These are phyloP conservation scores for Petrocephalus microphthalmus DNA, from an alignment of 2,113 vertebrate species.

Conservation along the genomic window DNA sequence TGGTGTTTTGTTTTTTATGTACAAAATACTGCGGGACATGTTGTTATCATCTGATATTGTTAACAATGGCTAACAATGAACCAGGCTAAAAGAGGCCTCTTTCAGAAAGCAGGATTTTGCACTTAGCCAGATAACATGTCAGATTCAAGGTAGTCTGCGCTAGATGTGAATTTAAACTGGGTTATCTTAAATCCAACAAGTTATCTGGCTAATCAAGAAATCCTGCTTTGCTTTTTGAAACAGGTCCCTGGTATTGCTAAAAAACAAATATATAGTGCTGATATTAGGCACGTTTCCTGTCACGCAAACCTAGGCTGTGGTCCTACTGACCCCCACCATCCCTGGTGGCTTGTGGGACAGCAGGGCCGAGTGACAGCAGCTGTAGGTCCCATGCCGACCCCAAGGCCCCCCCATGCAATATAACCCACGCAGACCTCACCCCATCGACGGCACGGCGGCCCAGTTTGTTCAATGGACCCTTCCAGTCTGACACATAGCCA, in stretches of 20 bases:
- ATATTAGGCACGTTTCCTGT: not conserved
- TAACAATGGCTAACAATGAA: too few relatives aligned
- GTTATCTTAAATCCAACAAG: not conserved
- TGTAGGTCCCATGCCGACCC: not conserved
- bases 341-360: not conserved
- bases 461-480: not conserved
- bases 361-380: not conserved
- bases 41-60: too few relatives aligned
- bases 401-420: not conserved
- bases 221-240: not conserved
- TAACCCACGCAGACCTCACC: not conserved
- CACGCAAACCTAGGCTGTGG: not conserved
- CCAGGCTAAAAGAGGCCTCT: too few relatives aligned
- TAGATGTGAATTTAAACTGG: too few relatives aligned
- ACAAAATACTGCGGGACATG: too few relatives aligned
- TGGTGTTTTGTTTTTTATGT: too few relatives aligned
- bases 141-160: too few relatives aligned
- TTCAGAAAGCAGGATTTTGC: too few relatives aligned
- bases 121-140: too few relatives aligned
- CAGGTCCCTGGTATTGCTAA: not conserved
- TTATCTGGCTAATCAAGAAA: not conserved
- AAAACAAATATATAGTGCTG: not conserved
- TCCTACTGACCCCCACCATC: not conserved
- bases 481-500: not conserved
- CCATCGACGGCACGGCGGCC: not conserved